These are phyloP conservation scores for Plectropomus leopardus DNA, from an alignment of 2,113 vertebrate genomes.

Conservation along the genomic window DNA sequence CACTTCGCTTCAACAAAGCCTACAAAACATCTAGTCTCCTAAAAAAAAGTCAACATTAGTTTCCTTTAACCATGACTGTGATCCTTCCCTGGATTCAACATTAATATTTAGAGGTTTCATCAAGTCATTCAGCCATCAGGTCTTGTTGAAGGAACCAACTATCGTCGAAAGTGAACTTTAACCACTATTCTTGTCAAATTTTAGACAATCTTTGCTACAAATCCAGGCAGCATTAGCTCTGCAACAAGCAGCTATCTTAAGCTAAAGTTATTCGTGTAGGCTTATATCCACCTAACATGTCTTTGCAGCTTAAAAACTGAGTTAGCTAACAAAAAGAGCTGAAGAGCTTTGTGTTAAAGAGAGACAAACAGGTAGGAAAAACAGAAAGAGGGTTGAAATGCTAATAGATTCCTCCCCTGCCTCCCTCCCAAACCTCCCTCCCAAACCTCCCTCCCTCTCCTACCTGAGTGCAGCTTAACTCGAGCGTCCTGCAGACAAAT, in stretches of 20 bases:
- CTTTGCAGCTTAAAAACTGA: neutral
- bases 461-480: constrained; percentile 53
- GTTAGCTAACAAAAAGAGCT: neutral
- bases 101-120: too few species aligned
- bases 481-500: constrained; percentile 3
- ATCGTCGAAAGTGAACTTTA: neutral
- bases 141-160: neutral
- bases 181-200: neutral
- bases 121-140: neutral
- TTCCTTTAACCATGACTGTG: neutral
- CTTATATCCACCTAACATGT: neutral
- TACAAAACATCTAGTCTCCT: too few species aligned
- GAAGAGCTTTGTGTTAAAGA: neutral
- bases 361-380: neutral
- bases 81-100: too few species aligned
- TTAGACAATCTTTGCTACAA: neutral
- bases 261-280: too few species aligned
- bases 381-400: neutral
- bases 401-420: neutral
- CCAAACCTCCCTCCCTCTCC: neutral
- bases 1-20: too few species aligned
- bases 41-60: neutral
- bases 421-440: too few species aligned
- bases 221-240: neutral
- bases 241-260: neutral